Percentiles rank a stretch among this genome's conserved stretches.
Evolutionary conservation across 2,113 vertebrate genomes (phyloP).

Genomic region (Ursus arctos): DNA sequence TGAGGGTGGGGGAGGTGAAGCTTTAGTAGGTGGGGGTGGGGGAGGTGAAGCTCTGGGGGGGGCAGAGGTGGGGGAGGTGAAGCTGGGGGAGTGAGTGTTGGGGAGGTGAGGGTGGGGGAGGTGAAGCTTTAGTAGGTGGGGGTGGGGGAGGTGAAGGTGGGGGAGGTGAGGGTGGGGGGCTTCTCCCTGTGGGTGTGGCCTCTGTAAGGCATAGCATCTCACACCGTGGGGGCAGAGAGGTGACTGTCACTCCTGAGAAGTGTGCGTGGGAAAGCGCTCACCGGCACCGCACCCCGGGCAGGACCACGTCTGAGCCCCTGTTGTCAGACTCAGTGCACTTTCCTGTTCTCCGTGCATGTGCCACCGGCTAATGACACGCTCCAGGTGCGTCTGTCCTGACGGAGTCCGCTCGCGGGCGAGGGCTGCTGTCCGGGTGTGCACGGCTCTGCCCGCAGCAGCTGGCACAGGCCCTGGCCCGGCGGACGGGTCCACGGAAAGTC

Average conservation of each 20-base stretch:
- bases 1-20: too few relatives aligned
- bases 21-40: too few relatives aligned
- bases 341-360: too few relatives aligned
- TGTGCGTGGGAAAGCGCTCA: background rate
- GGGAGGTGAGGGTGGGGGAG: too few relatives aligned
- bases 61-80: too few relatives aligned
- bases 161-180: background rate
- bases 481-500: background rate
- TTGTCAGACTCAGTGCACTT: background rate
- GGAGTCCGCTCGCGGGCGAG: background rate
- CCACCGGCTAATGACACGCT: too few relatives aligned
- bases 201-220: background rate
- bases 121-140: too few relatives aligned
- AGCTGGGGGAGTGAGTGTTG: background rate
- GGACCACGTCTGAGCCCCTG: background rate
- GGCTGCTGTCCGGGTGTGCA: background rate
- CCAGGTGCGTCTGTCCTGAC: background rate
- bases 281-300: background rate
- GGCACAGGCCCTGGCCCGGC: background rate
- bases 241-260: background rate
- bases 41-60: too few relatives aligned
- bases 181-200: background rate
- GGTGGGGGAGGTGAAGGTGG: fast-evolving
- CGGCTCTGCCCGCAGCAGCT: too few relatives aligned
- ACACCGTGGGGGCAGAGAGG: background rate